Evolutionary conservation across 2,888 invertebrate genomes (phyloP), one percentile per base, ranked within the genome.

Genomic region (Iphiclides podalirius): DNA sequence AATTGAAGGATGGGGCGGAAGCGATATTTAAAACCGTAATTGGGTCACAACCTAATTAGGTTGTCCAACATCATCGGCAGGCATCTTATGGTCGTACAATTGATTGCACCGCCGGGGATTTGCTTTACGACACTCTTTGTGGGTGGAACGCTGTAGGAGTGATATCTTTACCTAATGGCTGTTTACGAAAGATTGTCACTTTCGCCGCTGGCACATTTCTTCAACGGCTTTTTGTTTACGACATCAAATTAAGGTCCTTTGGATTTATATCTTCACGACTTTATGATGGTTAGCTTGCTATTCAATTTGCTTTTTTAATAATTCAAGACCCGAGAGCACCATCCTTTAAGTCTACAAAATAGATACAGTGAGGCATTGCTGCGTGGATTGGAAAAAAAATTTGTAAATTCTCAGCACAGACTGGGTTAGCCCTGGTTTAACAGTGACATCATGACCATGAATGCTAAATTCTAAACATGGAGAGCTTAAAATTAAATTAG

Each of bases 1-100:
- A 70, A 69, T 71, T 63, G 68, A 71, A 64, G 62, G 69, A 70
- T 73, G 71, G 68, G 64, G 64, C 63, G 62, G 61, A 61, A 60
- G 60, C 52, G 37, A 55, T 58, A 70, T 76, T 76, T 75, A 75
- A 79, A 80, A 73, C 66, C 54, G 75, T 73, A 86, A 83, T 83
- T 86, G 80, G 86, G 86, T 85, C 86, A 77, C 76, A 74, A 70
- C 69, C 73, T 80, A 85, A 85, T 83, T 82, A 76, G 79, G 79
- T 79, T 77, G 71, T 59, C 64, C 67, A 73, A 65, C 71, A 77
- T 71, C 74, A 75, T 69, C 70, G 70, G 68, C 73, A 65, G 66
- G 60, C 64, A 67, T 79, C 80, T 78, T 72, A 77, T 68, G 75
- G 73, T 20, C 15, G 40, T 76, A 67, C 67, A 67, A 70, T 71